A percentile compares a stretch with the other conserved stretches of the same genome.
phyloP scores from a whole-genome alignment of 2,113 vertebrate genomes.

The Rhinogobius similis region DNA sequence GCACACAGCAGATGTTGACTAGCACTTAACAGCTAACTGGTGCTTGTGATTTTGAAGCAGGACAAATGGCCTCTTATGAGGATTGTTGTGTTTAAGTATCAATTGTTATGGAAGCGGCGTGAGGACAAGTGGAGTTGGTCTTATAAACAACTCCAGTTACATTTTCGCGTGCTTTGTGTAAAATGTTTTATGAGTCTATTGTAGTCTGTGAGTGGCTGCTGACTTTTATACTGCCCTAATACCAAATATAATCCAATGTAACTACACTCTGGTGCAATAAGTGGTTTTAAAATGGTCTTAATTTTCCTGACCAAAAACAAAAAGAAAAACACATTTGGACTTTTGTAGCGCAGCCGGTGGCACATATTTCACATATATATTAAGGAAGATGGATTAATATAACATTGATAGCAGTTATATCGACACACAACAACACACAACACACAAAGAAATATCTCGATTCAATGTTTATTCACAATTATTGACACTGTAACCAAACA shows the following conservation, averaged over 20 bases:
- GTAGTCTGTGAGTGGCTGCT: background rate
- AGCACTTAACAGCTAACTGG: conserved; percentile 20
- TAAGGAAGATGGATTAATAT: no score
- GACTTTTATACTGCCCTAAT: background rate
- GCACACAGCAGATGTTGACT: conserved; percentile 44
- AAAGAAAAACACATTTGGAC: background rate
- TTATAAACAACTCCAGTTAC: conserved; percentile 35
- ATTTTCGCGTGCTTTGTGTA: background rate
- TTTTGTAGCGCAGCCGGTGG: background rate
- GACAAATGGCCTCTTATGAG: conserved; percentile 25
- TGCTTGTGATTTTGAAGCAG: conserved; percentile 16
- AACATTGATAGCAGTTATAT: no score
- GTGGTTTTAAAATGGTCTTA: background rate
- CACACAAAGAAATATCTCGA: no score
- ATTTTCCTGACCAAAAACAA: no score
- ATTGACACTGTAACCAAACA: no score
- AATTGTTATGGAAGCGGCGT: conserved; percentile 13
- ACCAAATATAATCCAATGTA: background rate
- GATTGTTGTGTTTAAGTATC: background rate
- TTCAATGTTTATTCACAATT: no score
- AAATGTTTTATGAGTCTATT: background rate
- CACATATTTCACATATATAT: background rate
- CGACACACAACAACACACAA: no score
- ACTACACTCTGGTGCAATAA: background rate
- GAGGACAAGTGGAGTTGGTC: conserved; percentile 18